Base-by-base conservation (phyloP, 2,113 vertebrate genomes). In the Meleagris gallopavo region DNA sequence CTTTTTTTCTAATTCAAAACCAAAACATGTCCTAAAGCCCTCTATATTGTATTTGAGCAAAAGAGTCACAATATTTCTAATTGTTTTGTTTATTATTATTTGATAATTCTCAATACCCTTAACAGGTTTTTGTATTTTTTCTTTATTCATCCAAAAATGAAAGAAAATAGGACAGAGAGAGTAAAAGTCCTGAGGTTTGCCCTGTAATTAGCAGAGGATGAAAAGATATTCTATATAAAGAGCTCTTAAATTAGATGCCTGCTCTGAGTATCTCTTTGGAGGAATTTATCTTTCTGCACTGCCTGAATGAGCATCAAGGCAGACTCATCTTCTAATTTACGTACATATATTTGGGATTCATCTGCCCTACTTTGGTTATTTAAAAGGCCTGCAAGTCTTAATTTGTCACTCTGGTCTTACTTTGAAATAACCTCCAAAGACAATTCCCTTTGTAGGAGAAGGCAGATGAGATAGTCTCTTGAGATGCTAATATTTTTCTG, bases 141-240 rank as follows among this genome's bases (percentile, higher is more conserved):
- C 16, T 82, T 85, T 84, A 52, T 91, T 27, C 17, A 5, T 85
- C 25, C 22, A 72, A 88, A 83, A 48, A 13, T 78, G 72, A 94
- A 38, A 24, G 11, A 84, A 93, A 91, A 89, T 87, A 87, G 40
- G 87, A 65, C 58, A 79, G 41, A 65, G 9, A 81, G 27, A 84
- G 15, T 65, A 76, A 82, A 94, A 94, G 43, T 95, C 48, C 40
- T 76, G n/a, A 94, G 22, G 8, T 86, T 93, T 94, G 36, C 7
- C 79, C 43, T 75, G 46, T 82, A 94, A 96, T 96, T 95, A 95
- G 89, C 9, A 73, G 81, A 89, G 43, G 66, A 91, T 94, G 20
- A 91, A 78, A 89, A 72, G 16, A 54, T 91, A 65, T 32, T 61
- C 64, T 83, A 74, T 91, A 91, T 21, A 74, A 16, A 65, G 79